Percentiles rank a stretch among this genome's conserved stretches.
Evolutionary conservation across 2,113 vertebrate species (phyloP).

Genomic region (Patagioenas fasciata): DNA sequence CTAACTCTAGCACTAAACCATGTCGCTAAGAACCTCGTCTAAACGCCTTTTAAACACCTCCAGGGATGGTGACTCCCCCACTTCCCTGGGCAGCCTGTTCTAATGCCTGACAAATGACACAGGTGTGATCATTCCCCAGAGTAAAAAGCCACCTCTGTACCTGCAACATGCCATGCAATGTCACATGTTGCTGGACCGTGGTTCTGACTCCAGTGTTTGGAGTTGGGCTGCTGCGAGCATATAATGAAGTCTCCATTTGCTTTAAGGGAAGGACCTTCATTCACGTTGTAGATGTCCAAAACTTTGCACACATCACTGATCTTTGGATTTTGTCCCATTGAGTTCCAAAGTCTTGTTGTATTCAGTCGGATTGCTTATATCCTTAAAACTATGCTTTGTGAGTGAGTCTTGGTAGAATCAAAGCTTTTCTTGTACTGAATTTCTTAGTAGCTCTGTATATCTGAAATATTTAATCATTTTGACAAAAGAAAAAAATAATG

Average conservation of each 20-base stretch:
- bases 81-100: too few species aligned
- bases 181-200: fast-evolving
- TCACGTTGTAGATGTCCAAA: not conserved
- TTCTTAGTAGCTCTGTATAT: not conserved
- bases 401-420: not conserved
- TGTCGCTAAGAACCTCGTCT: too few species aligned
- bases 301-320: not conserved
- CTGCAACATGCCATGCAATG: not conserved
- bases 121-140: not conserved
- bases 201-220: not conserved
- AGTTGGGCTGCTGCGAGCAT: not conserved
- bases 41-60: too few species aligned
- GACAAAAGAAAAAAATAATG: not conserved
- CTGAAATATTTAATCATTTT: not conserved
- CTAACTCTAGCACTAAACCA: too few species aligned
- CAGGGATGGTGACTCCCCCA: too few species aligned
- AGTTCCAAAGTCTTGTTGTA: not conserved
- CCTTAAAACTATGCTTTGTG: not conserved
- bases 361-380: not conserved
- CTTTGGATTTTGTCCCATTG: not conserved
- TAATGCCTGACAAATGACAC: not conserved
- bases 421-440: not conserved
- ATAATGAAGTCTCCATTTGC: not conserved
- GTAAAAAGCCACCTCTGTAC: not conserved
- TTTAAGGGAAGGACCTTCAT: not conserved